These are phyloP conservation scores for Smutsia temminckii DNA, from an alignment of 2,797 vertebrate species.

Conservation along the genomic window DNA sequence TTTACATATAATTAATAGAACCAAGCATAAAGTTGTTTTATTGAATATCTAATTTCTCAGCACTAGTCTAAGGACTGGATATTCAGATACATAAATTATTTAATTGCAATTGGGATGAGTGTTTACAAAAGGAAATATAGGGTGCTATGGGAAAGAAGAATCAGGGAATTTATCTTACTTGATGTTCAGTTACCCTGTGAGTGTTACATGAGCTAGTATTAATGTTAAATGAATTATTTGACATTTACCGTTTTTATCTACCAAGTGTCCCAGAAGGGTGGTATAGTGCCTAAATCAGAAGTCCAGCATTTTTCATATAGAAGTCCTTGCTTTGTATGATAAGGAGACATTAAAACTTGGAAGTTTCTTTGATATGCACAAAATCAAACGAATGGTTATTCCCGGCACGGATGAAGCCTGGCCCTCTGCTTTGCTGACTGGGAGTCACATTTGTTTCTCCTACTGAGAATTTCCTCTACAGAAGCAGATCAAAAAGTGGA, in stretches of 20 bases:
- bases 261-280: background rate
- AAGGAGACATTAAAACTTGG: background rate
- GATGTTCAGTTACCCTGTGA: background rate
- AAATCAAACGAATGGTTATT: background rate
- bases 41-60: background rate
- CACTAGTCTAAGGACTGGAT: background rate
- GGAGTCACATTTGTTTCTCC: background rate
- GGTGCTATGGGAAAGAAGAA: background rate
- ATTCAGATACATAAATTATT: background rate
- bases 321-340: background rate
- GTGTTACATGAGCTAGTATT: background rate
- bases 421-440: background rate
- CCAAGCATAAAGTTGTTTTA: background rate
- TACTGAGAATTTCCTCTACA: background rate
- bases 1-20: background rate
- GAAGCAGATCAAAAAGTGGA: background rate
- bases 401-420: background rate
- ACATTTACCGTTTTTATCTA: background rate
- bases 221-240: background rate
- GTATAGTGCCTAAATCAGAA: background rate
- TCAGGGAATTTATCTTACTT: background rate
- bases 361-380: background rate
- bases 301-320: background rate
- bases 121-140: background rate
- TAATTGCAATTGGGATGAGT: background rate